phyloP scores from a whole-genome alignment of 2,888 invertebrate genomes.

The Dolichopus griseipennis region DNA sequence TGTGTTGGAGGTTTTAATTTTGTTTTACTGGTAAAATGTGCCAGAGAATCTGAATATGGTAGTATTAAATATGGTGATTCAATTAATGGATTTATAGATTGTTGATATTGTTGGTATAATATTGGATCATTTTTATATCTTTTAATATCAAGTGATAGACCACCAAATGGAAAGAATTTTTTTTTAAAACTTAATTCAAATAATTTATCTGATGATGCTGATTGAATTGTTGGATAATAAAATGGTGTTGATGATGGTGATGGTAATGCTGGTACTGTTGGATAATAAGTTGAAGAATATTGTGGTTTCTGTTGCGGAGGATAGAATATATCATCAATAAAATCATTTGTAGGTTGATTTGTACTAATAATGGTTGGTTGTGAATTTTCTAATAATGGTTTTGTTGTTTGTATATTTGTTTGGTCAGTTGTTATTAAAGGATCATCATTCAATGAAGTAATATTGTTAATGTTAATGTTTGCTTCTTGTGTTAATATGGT shows the following conservation, averaged over 20 bases:
- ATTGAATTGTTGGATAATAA: neutral
- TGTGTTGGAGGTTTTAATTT: neutral
- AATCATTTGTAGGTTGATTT: neutral
- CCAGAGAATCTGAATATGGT: neutral
- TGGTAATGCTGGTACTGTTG: neutral
- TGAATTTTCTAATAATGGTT: neutral
- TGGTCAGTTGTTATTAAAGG: too few species aligned
- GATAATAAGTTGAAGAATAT: neutral
- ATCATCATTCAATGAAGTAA: too few species aligned
- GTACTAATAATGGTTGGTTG: neutral
- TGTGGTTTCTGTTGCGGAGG: neutral
- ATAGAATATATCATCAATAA: neutral
- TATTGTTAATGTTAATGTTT: too few species aligned
- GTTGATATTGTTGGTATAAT: neutral
- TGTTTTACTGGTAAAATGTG: neutral
- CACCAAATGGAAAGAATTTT: conserved; percentile 2
- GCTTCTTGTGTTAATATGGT: too few species aligned
- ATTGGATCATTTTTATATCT: neutral
- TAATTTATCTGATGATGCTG: neutral
- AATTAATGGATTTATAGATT: neutral
- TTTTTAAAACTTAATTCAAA: conserved; percentile 1
- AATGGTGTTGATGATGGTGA: neutral
- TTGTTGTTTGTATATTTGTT: too few species aligned
- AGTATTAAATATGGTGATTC: neutral
- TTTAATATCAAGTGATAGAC: neutral